These are phyloP conservation scores for Pangasius mekongensis DNA, from an alignment of 2,797 vertebrate species.

Conservation along the genomic window DNA sequence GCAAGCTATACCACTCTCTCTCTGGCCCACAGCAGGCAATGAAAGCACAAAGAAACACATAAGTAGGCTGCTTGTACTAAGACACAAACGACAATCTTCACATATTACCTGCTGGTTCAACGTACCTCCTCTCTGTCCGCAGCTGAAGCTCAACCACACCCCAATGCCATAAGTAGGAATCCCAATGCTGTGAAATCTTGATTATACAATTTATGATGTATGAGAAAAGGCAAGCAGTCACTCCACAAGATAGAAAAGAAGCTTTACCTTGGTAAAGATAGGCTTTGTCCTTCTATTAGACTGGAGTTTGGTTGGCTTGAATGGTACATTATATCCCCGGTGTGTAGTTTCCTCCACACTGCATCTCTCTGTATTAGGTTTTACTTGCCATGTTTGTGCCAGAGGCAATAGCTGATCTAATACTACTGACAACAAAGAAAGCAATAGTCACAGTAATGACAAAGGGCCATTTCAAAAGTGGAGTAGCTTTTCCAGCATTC, in stretches of 20 bases:
- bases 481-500: neutral
- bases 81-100: neutral
- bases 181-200: neutral
- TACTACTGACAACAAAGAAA: slow-evolving; percentile 28
- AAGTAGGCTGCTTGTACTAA: neutral
- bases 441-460: slow-evolving; percentile 37
- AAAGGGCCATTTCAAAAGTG: slow-evolving; percentile 11
- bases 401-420: slow-evolving; percentile 38
- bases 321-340: slow-evolving; percentile 6
- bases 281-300: neutral
- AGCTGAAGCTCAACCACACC: neutral
- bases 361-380: slow-evolving; percentile 36
- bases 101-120: too few relatives aligned
- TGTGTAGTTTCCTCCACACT: slow-evolving; percentile 10
- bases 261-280: neutral
- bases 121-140: neutral
- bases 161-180: neutral
- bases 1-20: too few relatives aligned
- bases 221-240: neutral
- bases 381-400: slow-evolving; percentile 33
- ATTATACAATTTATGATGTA: neutral
- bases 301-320: slow-evolving; percentile 13
- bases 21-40: neutral
- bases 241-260: neutral
- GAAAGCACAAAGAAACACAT: neutral